phyloP scores from a whole-genome alignment of 1,140 invertebrate species.

The Sycophaga agraensis region DNA sequence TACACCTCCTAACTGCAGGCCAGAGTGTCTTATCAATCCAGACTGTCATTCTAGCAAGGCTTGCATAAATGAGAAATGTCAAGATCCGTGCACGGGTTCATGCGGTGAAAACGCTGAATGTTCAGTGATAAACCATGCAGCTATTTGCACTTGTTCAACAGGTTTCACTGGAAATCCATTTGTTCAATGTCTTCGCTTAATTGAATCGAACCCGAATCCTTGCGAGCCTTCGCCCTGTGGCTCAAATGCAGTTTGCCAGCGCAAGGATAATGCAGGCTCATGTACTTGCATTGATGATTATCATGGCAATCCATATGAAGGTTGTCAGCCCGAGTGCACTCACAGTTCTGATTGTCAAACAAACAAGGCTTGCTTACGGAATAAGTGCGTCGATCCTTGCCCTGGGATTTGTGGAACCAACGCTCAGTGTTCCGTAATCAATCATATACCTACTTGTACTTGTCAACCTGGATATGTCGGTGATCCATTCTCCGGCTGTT shows the following conservation, averaged over 20 bases:
- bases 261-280: conserved; percentile 57
- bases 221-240: conserved; percentile 65
- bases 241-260: conserved; percentile 59
- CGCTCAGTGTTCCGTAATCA: conserved; percentile 63
- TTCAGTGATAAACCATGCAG: conserved; percentile 72
- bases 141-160: conserved; percentile 71
- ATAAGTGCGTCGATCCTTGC: conserved; percentile 65
- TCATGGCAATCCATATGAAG: conserved; percentile 59
- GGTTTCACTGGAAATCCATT: conserved; percentile 80
- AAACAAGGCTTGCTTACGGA: conserved; percentile 62
- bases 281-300: conserved; percentile 61
- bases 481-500: conserved; percentile 62
- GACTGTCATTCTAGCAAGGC: conserved; percentile 73
- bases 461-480: conserved; percentile 63
- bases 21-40: conserved; percentile 76
- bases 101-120: conserved; percentile 79
- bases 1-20: conserved; percentile 71
- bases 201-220: conserved; percentile 46
- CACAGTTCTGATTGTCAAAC: conserved; percentile 62
- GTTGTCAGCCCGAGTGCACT: conserved; percentile 63
- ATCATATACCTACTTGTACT: conserved; percentile 67
- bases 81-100: conserved; percentile 75
- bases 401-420: conserved; percentile 61
- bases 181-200: conserved; percentile 57
- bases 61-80: conserved; percentile 75